Base-by-base conservation (phyloP, 2,113 vertebrate genomes). In the Ciconia maguari region DNA sequence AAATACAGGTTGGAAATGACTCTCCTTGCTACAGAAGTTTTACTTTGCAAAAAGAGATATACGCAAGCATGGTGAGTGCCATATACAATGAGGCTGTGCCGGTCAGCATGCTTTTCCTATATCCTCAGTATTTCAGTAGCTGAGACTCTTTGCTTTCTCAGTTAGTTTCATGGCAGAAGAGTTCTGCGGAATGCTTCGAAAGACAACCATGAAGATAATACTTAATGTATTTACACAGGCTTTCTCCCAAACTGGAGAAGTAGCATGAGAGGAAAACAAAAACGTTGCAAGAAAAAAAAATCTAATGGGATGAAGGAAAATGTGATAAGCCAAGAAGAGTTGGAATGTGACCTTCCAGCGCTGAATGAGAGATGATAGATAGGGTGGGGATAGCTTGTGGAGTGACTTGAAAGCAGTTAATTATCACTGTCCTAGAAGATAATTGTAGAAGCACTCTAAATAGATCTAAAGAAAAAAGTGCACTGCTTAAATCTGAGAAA, bases 131-230 rank as follows among this genome's bases (percentile, higher is more conserved):
- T 64, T 94, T 60, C 3, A 0, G 16, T 51, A n/a, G 64, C 55
- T 68, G 75, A 25, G 42, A 10, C 44, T 55, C 0, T 25, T 83
- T 65, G 27, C 14, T 79, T 90, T 65, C 46, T 48, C 24, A 2
- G 1, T n/a, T 62, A 2, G 1, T n/a, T 62, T 71, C 32, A 2
- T 20, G 29, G 38, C 44, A 55, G 13, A 65, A 30, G 19, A 52
- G 34, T 66, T 81, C 15, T 87, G 36, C 0, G 0, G 12, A 34
- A 22, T 27, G 16, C 30, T 30, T 65, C 4, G 2, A 10, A 81
- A 71, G 55, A 13, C 41, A n/a, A 3, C 26, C 3, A 2, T 34
- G 41, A 14, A 75, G 38, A 48, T 80, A 42, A 38, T 30, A 27
- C 20, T 52, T 38, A 8, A 38, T 38, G 38, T 38, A 38, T 9